Base-by-base conservation (phyloP, 2,113 vertebrate genomes). In the Nibea albiflora region DNA sequence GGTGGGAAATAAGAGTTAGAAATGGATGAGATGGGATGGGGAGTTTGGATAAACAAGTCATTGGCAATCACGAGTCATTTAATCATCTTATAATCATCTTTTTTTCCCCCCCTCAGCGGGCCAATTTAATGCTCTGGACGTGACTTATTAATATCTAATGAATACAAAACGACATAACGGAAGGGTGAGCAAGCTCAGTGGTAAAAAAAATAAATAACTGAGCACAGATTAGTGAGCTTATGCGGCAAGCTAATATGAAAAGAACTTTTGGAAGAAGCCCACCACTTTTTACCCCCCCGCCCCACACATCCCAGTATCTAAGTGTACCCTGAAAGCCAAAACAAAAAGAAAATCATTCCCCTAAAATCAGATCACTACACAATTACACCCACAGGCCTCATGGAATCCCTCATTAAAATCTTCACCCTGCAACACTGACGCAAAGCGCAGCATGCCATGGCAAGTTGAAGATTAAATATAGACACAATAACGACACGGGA, bases 351-450 rank as follows among this genome's bases (percentile, higher is more conserved):
- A 61, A 72, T 31, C 52, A 76, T 52, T 86, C 67, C 67, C 67
- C 49, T 78, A 54, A 91, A 87, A 89, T 84, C 80, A 62, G 80
- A 90, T 91, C 84, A 85, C 61, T 65, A 56, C 60, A 81, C 79
- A 73, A 81, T 90, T 82, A 89, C 85, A 87, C 76, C 85, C 80
- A 79, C 74, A 54, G 76, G 83, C 85, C 87, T 39, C 6, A 66
- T 49, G 72, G 80, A 86, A 53, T 15, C 72, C 68, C 73, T 91
- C 87, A 80, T 92, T 89, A 88, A 88, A 92, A 78, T 73, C 77
- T 46, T 85, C 75, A 56, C 66, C 74, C 71, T 66, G 81, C 49
- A 89, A 83, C 57, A 53, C 46, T 64, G 60, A 62, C 1, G 76
- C 63, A 71, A 47, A 60, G 73, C 85, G 35, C 70, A 79, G 71